Conservation (phyloP, 2,797 vertebrate species). For the Gobionotothen gibberifrons region DNA sequence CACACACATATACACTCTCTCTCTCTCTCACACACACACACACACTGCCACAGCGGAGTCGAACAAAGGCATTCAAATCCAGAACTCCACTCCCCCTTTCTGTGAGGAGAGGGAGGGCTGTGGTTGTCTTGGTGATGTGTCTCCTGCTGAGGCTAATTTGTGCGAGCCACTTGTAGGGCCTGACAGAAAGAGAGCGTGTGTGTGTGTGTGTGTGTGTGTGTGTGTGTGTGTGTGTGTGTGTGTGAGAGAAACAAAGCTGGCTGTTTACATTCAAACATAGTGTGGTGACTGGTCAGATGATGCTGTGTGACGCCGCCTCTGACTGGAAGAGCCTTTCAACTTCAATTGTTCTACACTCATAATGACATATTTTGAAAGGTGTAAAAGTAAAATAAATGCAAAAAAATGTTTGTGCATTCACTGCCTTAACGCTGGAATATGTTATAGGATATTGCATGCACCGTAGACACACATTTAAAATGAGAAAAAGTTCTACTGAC, state of each 20-base stretch:
- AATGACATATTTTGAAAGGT: neutral
- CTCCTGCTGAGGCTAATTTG: slow-evolving; percentile 87
- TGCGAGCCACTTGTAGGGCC: slow-evolving; percentile 76
- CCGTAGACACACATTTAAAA: too few relatives aligned
- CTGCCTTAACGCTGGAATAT: neutral
- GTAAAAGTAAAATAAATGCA: too few relatives aligned
- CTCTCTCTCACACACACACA: slow-evolving; percentile 4
- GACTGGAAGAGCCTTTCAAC: neutral
- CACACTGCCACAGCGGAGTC: slow-evolving; percentile 46
- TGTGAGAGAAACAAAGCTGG: slow-evolving; percentile 35
- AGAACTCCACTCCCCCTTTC: slow-evolving; percentile 78
- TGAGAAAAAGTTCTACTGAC: too few relatives aligned
- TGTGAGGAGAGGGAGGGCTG: slow-evolving; percentile 69
- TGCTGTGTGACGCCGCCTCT: slow-evolving; percentile 3
- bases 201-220: slow-evolving; percentile 29
- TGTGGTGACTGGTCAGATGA: slow-evolving; percentile 19
- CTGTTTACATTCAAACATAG: slow-evolving; percentile 69
- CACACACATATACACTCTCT: slow-evolving; percentile 26
- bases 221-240: slow-evolving; percentile 17
- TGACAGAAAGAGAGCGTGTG: slow-evolving; percentile 37
- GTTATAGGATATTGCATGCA: too few relatives aligned
- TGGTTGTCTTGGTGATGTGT: slow-evolving; percentile 83
- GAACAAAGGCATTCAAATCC: slow-evolving; percentile 80
- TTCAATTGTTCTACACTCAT: neutral
- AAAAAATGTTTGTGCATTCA: neutral